Percentiles rank a stretch among this genome's conserved stretches.
Conservation (phyloP, 2,113 vertebrate species). For the Oreochromis aureus region DNA sequence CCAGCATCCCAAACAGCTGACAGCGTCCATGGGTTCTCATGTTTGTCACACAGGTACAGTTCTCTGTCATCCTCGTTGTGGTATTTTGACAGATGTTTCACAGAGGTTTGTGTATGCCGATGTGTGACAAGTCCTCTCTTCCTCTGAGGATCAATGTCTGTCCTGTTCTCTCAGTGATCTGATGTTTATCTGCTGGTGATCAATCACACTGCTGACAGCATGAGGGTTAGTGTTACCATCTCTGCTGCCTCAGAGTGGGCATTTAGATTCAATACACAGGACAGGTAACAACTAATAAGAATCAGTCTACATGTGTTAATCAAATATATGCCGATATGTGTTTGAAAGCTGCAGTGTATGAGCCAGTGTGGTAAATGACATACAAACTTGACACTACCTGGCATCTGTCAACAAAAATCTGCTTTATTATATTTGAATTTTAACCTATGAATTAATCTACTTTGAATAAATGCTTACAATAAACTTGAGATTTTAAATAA, state of each 20-base stretch:
- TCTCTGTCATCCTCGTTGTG: constrained; percentile 45
- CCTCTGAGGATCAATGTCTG: constrained; percentile 69
- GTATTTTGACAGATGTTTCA: constrained; percentile 68
- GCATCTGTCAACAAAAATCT: not conserved
- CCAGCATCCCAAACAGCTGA: constrained; percentile 36
- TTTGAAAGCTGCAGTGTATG: not conserved
- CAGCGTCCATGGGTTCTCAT: constrained; percentile 39
- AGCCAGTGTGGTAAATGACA: not conserved
- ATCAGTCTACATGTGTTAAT: not conserved
- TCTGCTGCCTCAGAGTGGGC: constrained; percentile 22
- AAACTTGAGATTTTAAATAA: not conserved
- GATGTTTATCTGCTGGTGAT: constrained; percentile 72
- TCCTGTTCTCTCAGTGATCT: constrained; percentile 63
- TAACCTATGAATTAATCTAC: not conserved
- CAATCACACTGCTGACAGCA: constrained; percentile 69
- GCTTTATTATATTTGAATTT: not conserved
- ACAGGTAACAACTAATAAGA: constrained; percentile 15
- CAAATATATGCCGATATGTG: not conserved
- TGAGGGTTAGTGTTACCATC: constrained; percentile 59
- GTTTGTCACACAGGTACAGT: constrained; percentile 59
- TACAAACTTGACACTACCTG: not conserved
- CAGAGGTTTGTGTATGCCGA: constrained; percentile 56
- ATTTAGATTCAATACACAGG: not conserved
- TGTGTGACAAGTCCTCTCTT: constrained; percentile 65
- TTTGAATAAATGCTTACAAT: not conserved